Percentiles rank a stretch among this genome's conserved stretches.
Conservation (phyloP, 2,113 vertebrate species). For the Trematomus loennbergii region DNA sequence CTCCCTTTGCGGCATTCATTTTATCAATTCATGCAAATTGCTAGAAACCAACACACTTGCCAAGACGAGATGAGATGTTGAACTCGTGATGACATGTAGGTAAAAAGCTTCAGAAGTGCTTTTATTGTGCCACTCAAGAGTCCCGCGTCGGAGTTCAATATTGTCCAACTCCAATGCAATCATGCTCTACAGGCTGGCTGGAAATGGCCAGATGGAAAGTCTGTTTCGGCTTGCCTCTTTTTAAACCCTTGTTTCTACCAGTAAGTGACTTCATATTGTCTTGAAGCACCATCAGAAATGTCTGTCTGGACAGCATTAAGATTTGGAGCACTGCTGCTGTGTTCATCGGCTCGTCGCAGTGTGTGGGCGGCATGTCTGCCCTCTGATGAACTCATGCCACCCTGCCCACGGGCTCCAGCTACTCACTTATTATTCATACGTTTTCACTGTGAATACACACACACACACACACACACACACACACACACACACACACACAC, state of each 20-base stretch:
- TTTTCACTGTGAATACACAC: slow-evolving; percentile 3
- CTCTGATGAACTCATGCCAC: slow-evolving; percentile 54
- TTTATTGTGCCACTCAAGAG: slow-evolving; percentile 27
- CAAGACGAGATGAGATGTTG: slow-evolving; percentile 30
- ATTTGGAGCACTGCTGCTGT: slow-evolving; percentile 29
- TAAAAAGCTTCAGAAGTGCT: slow-evolving; percentile 45
- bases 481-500: slow-evolving; percentile 18
- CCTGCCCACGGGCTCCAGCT: slow-evolving; percentile 49
- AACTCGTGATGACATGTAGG: slow-evolving; percentile 1
- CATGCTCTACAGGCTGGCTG: slow-evolving; percentile 24
- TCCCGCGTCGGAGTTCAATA: slow-evolving; percentile 1
- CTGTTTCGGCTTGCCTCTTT: slow-evolving; percentile 20
- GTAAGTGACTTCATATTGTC: slow-evolving; percentile 25
- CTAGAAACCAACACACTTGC: slow-evolving; percentile 40
- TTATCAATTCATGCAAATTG: slow-evolving; percentile 40
- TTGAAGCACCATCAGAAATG: slow-evolving; percentile 19
- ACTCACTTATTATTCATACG: slow-evolving; percentile 58
- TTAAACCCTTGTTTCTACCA: slow-evolving; percentile 8
- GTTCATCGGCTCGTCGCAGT: slow-evolving; percentile 31
- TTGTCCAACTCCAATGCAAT: slow-evolving; percentile 26
- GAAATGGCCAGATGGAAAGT: slow-evolving; percentile 45
- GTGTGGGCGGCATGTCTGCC: slow-evolving; percentile 55
- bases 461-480: slow-evolving; percentile 20
- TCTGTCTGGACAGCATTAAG: slow-evolving; percentile 29
- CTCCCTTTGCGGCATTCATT: slow-evolving; percentile 22